Evolutionary conservation across 2,113 vertebrate genomes (phyloP), one percentile per base, ranked within the genome.

Genomic region (Calyptomena viridis): DNA sequence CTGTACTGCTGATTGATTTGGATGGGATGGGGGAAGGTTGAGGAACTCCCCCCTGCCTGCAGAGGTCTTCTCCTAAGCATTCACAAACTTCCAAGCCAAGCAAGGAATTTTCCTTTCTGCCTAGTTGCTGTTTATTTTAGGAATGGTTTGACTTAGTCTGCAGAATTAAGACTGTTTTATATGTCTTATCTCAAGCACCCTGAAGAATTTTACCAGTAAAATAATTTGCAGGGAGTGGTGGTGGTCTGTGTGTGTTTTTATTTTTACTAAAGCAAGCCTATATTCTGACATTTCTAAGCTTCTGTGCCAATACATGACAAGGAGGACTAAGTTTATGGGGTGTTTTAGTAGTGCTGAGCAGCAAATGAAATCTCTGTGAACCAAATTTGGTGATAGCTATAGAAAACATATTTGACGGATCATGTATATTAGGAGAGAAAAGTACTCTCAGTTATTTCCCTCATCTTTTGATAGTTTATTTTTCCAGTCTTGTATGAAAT

Each of bases 1-100:
- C 81, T 89, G 49, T 68, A 68, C 81, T 47, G 59, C 52, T 97
- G 90, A 97, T 93, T 96, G 94, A 97, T 97, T 87, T 67, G 77
- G 59, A 92, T 24, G 82, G 95, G 87, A 95, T 84, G 81, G 95
- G 84, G 82, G 91, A 87, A 95, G 89, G 60, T 31, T 49, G 67
- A 81, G 72, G 82, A 88, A 52, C 67, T 74, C 58, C 53, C n/a
- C 56, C 47, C 72, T 79, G 37, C 25, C 27, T 0, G 0, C 17
- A 83, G 79, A 77, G 58, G n/a, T 88, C 67, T 89, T 50, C 44
- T 94, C 49, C 82, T 83, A 69, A 63, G 33, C 1, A 2, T 84
- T 88, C 60, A 79, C 35, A 31, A 50, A 71, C 14, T 94, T 92
- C 55, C 84, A 35, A 90, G 73, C 56, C 72, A 88, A 82, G 64